Evolutionary conservation across 1,140 invertebrate species (phyloP).

Genomic region (Temnothorax curvispinosus): DNA sequence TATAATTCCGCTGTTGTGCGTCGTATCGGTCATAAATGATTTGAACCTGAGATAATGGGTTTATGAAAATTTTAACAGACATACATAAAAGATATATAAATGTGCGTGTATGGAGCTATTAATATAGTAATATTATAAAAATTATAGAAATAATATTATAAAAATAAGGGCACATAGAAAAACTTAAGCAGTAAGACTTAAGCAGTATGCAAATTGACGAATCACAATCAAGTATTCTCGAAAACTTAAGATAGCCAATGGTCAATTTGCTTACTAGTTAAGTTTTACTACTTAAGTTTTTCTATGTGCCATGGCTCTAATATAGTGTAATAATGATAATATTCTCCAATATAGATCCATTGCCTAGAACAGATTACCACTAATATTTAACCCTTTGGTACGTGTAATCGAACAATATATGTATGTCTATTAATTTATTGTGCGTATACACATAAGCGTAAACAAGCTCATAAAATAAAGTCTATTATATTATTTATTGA

Average conservation of each 20-base stretch:
- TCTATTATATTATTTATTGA: neutral
- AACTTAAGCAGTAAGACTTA: too few species aligned
- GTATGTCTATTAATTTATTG: neutral
- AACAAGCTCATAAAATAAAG: neutral
- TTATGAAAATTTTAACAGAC: conserved; percentile 7
- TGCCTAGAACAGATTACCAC: neutral
- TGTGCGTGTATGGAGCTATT: neutral
- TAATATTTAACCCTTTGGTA: neutral
- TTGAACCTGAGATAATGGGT: neutral
- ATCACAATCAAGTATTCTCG: too few species aligned
- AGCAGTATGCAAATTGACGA: too few species aligned
- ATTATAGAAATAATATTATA: neutral
- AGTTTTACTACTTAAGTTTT: too few species aligned
- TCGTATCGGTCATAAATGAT: neutral
- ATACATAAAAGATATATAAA: neutral
- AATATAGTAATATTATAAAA: neutral
- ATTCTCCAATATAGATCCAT: neutral
- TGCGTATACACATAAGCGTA: neutral
- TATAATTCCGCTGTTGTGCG: neutral
- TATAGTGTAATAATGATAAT: neutral
- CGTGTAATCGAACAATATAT: neutral
- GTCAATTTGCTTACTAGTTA: too few species aligned
- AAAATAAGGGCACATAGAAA: neutral
- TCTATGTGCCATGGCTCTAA: too few species aligned
- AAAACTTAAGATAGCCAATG: too few species aligned